Evolutionary conservation across 2,797 vertebrate genomes (phyloP).

Genomic region (Orestias chungarensis): DNA sequence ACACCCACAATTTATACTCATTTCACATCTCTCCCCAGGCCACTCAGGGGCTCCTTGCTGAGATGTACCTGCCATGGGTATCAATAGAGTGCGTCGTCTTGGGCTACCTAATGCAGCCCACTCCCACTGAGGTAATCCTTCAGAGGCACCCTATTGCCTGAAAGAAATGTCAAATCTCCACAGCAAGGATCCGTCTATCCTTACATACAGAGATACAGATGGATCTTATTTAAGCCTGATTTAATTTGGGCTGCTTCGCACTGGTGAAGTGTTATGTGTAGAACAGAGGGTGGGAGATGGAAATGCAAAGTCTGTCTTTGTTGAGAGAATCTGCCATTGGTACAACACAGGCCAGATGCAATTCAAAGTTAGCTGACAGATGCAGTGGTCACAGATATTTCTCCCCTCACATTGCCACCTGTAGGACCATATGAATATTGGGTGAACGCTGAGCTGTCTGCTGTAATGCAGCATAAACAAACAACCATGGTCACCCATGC

Average conservation of each 20-base stretch:
- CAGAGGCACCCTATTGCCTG: slow-evolving; percentile 63
- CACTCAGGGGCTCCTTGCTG: slow-evolving; percentile 65
- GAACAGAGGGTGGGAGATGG: slow-evolving; percentile 57
- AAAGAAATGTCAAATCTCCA: slow-evolving; percentile 74
- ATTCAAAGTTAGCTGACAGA: slow-evolving; percentile 63
- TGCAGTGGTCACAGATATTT: slow-evolving; percentile 71
- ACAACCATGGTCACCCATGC: slow-evolving; percentile 28
- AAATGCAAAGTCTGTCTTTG: slow-evolving; percentile 66
- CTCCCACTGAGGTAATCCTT: slow-evolving; percentile 75
- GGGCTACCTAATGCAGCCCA: slow-evolving; percentile 69
- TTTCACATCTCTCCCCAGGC: slow-evolving; percentile 72
- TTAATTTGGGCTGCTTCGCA: slow-evolving; percentile 71
- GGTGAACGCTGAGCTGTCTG: slow-evolving; percentile 34
- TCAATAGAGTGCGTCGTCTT: slow-evolving; percentile 74
- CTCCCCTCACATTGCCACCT: slow-evolving; percentile 62
- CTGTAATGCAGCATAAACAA: slow-evolving; percentile 33
- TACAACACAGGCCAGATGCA: slow-evolving; percentile 69
- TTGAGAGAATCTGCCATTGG: slow-evolving; percentile 60
- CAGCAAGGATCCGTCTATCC: slow-evolving; percentile 68
- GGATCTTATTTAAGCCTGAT: slow-evolving; percentile 78
- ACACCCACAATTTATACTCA: slow-evolving; percentile 86
- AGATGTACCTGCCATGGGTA: slow-evolving; percentile 74
- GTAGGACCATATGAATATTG: slow-evolving; percentile 66
- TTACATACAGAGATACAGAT: slow-evolving; percentile 62
- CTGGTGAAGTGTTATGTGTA: slow-evolving; percentile 52